A percentile compares a stretch with the other conserved stretches of the same genome.
These are phyloP conservation scores for Chloroceryle inda DNA, from an alignment of 2,797 vertebrate genomes.

Conservation along the genomic window DNA sequence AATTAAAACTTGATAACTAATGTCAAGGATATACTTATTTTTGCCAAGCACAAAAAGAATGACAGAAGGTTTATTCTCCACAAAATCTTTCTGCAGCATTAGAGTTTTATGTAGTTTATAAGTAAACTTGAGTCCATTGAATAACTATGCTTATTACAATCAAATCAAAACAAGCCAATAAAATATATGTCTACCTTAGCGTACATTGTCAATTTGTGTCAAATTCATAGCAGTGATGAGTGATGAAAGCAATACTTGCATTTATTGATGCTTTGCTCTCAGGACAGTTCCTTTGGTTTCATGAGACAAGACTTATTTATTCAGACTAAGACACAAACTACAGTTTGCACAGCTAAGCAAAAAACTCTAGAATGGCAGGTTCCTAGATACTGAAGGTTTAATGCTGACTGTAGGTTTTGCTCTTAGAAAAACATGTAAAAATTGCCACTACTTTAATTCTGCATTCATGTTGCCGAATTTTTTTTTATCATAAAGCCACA, in stretches of 20 bases:
- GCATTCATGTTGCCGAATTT: neutral
- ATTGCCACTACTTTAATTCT: neutral
- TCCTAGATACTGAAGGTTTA: neutral
- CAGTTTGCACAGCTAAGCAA: conserved; percentile 1
- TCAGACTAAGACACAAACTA: neutral
- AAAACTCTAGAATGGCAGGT: neutral
- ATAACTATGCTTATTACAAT: neutral
- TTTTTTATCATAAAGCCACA: neutral
- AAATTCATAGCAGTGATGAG: neutral
- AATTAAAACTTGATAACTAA: conserved; percentile 21
- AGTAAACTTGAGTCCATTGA: neutral
- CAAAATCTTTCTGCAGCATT: neutral
- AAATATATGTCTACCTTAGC: neutral
- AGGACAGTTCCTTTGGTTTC: neutral
- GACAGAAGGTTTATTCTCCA: neutral
- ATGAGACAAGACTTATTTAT: neutral
- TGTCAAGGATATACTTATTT: conserved; percentile 16
- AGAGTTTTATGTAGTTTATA: neutral
- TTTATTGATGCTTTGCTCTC: neutral
- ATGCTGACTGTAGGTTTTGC: neutral
- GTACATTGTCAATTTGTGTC: neutral
- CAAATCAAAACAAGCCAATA: neutral
- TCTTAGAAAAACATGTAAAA: neutral
- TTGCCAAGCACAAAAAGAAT: neutral
- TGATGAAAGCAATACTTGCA: neutral